Conservation (phyloP, 2,113 vertebrate genomes). For the Protobothrops flavoviridis region DNA sequence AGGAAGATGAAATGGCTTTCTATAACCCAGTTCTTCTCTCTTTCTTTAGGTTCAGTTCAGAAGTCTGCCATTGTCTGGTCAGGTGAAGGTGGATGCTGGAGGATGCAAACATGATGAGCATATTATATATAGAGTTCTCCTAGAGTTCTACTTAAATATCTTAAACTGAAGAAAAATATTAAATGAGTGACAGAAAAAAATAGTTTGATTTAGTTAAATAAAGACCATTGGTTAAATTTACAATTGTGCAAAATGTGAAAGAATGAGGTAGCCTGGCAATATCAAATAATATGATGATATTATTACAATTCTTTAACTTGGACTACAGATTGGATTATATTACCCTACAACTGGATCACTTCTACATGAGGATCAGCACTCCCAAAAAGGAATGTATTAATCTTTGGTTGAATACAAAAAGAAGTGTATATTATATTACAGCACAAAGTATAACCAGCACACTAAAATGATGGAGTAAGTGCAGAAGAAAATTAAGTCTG, state of each 20-base stretch:
- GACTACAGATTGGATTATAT: background rate
- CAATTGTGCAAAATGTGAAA: background rate
- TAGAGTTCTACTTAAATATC: background rate
- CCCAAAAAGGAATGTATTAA: background rate
- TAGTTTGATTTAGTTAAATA: background rate
- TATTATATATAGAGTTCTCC: background rate
- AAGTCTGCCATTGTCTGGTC: background rate
- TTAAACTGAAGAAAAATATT: background rate
- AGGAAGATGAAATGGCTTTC: slow-evolving; percentile 3
- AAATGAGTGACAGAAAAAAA: background rate
- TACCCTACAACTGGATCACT: background rate
- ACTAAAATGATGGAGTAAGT: background rate
- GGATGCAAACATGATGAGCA: background rate
- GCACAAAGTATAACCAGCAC: background rate
- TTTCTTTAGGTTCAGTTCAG: background rate
- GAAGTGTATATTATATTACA: background rate
- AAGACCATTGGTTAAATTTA: background rate
- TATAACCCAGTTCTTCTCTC: background rate
- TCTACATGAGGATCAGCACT: background rate
- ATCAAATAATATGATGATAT: background rate
- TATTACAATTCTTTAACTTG: background rate
- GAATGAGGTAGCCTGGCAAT: background rate
- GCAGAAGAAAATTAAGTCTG: background rate
- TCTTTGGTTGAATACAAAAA: background rate
- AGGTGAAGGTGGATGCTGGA: background rate